Base-by-base conservation (phyloP, 35 echinoderm and acorn worm species). In the Lytechinus pictus region DNA sequence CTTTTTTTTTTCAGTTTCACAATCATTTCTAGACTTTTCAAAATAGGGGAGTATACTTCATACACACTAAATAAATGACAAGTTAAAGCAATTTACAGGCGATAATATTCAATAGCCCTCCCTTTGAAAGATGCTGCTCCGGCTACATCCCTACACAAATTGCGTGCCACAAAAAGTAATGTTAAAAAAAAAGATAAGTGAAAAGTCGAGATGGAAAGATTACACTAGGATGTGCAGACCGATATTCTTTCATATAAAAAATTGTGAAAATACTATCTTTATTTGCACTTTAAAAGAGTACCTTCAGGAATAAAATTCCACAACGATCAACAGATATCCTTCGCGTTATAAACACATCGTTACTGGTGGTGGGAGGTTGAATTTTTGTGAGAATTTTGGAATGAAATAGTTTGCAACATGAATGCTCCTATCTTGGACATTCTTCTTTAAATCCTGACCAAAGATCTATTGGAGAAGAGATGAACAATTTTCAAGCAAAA, bases 241-340 rank as follows among this genome's bases (percentile, higher is more conserved):
- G n/a, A 7, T 79, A 79, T n/a, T 79, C 19, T 79, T 79, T 79
- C 66, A n/a, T 79, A 7, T 12, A 79, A 79, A 79, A 79, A 79
- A 79, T 79, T 79, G 66, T 16, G 66, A 79, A 79, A 79, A 79
- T 79, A 79, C 66, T 79, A 79, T 79, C 66, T 79, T 79, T 79
- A 79, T 79, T 79, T 79, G 66, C 66, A 79, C 66, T 79, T 79
- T 79, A 21, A 71, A 71, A 71, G 61, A 71, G 66, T 79, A 79
- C 12, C 66, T 79, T 79, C 6, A 79, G 13, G 56, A 71, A 79
- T 24, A 19, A 79, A 24, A 79, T 79, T 24, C 16, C 21, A 1
- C 66, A 19, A 79, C 66, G n/a, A 1, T 24, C 8, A 44, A 44
- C 33, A 44, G 21, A 79, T 24, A 79, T n/a, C 66, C 19, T 79